Evolutionary conservation across 2,113 vertebrate species (phyloP).

Genomic region (Malurus elegans): DNA sequence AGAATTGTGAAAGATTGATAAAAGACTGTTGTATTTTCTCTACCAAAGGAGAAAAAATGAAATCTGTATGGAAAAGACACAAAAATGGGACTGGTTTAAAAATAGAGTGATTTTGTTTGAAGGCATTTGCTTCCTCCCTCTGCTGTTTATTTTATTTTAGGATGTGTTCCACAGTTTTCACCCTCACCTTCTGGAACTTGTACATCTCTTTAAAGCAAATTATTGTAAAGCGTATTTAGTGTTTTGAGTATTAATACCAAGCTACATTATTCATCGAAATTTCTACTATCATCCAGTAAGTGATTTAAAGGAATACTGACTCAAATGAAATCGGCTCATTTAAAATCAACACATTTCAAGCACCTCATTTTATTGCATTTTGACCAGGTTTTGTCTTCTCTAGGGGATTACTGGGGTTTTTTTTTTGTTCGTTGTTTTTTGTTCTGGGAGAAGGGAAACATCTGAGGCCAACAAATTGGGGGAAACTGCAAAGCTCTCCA

Average conservation of each 20-base stretch:
- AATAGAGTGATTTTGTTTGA: constrained; percentile 15
- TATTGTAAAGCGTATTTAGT: not conserved
- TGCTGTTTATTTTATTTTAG: constrained; percentile 43
- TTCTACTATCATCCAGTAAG: not conserved
- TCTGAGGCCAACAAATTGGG: fast-evolving
- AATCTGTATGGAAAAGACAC: not conserved
- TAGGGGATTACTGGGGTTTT: fast-evolving
- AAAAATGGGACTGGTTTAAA: constrained; percentile 3
- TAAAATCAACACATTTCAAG: not conserved
- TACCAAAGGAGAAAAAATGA: not conserved
- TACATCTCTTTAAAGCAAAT: not conserved
- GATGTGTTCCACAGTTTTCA: not conserved
- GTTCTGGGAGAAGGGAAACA: not conserved
- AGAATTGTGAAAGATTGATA: not conserved
- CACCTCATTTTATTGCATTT: not conserved
- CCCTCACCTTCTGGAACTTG: constrained; percentile 42
- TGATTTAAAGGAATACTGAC: not conserved
- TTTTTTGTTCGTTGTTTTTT: not conserved
- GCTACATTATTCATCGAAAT: not conserved
- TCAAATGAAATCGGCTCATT: not conserved
- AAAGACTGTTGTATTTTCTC: not conserved
- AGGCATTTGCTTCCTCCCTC: constrained; percentile 15
- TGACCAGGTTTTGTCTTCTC: not conserved
- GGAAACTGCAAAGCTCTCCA: not conserved
- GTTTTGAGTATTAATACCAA: not conserved